phyloP scores from a whole-genome alignment of 2,888 invertebrate species.

The Saturnia pavonia region DNA sequence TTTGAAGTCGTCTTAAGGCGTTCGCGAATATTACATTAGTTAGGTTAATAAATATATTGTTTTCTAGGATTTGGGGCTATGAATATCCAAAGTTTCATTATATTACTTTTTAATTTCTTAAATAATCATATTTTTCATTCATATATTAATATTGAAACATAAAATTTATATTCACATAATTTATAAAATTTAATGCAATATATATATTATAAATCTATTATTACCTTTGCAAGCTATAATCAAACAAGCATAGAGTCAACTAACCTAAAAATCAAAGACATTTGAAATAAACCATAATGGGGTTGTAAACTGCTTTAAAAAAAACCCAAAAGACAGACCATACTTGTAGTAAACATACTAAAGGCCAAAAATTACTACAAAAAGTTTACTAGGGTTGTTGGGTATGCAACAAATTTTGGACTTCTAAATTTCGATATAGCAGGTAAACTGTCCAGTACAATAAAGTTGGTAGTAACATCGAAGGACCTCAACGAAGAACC shows the following conservation, averaged over 20 bases:
- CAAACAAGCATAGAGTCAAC: background rate
- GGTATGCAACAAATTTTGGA: too few species aligned
- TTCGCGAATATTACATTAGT: background rate
- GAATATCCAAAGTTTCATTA: background rate
- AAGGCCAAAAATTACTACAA: too few species aligned
- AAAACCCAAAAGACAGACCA: too few species aligned
- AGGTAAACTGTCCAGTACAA: background rate
- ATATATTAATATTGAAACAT: background rate
- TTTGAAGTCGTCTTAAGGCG: too few species aligned
- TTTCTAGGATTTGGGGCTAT: background rate
- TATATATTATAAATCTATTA: background rate
- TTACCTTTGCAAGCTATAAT: background rate
- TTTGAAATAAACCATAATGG: too few species aligned
- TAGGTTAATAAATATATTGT: background rate
- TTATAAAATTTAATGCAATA: background rate
- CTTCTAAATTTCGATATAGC: too few species aligned
- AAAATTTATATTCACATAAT: background rate
- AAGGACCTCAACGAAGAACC: background rate
- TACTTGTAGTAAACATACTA: too few species aligned
- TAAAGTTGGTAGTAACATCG: background rate
- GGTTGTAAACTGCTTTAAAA: too few species aligned
- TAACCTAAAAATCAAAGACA: background rate
- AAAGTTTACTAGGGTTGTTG: too few species aligned
- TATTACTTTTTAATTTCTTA: background rate
- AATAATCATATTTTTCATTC: background rate